A percentile compares a stretch with the other conserved stretches of the same genome.
Evolutionary conservation across 2,888 invertebrate genomes (phyloP).

Genomic region (Slavum lentiscoides): DNA sequence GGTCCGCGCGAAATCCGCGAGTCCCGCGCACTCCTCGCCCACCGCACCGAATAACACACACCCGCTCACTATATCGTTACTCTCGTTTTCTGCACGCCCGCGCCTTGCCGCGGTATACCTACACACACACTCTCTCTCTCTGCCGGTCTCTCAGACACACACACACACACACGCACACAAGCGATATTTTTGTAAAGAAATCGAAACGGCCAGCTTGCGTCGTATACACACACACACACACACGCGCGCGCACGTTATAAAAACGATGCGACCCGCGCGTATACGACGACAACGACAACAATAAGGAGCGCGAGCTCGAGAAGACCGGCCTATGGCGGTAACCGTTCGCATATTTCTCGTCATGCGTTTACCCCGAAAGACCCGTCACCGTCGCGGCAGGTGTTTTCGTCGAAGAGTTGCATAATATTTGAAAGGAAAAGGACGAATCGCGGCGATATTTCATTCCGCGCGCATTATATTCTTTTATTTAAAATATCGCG

Average conservation of each 20-base stretch:
- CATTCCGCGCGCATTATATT: too few species aligned
- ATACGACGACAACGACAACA: conserved; percentile 5
- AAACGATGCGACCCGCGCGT: too few species aligned
- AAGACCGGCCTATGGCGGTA: neutral
- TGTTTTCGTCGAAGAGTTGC: conserved; percentile 36
- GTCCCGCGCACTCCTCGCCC: too few species aligned
- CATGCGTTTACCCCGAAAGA: conserved; percentile 26
- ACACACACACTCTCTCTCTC: conserved; percentile 24
- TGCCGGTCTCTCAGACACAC: conserved; percentile 3
- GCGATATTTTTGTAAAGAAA: conserved; percentile 51
- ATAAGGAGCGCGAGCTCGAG: neutral
- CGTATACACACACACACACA: too few species aligned
- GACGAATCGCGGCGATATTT: conserved; percentile 10
- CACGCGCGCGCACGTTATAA: too few species aligned
- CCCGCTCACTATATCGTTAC: too few species aligned
- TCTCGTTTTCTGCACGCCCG: too few species aligned
- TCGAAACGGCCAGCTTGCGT: conserved; percentile 17
- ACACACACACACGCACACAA: too few species aligned
- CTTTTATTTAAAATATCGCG: too few species aligned
- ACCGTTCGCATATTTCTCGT: conserved; percentile 1
- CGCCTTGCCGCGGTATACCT: too few species aligned
- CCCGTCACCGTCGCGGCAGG: conserved; percentile 24
- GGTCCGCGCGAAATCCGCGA: too few species aligned
- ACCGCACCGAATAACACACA: too few species aligned
- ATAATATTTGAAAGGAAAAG: conserved; percentile 38